Evolutionary conservation across 1,140 invertebrate genomes (phyloP), one percentile per base, ranked within the genome.

Genomic region (Diachasmimorpha longicaudata): DNA sequence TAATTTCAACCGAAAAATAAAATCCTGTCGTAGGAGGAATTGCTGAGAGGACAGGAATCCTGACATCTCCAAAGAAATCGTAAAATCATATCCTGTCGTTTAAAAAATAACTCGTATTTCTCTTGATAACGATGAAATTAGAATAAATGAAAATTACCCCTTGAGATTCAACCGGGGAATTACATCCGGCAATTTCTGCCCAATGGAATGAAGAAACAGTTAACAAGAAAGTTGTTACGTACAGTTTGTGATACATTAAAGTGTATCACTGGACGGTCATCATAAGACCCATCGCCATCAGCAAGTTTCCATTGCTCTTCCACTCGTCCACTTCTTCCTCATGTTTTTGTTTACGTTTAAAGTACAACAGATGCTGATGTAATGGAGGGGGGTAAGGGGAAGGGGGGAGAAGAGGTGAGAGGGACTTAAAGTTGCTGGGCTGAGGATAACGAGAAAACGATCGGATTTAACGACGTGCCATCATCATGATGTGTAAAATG

Each of bases 141-240:
- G 71, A 76, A 70, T 44, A 67, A 72, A 76, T 71, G 75, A 76
- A 76, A 76, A 76, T 76, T 76, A 71, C 75, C 46, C 44, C 75
- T 76, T 63, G 70, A 76, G 75, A 44, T 63, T 63, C 58, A 63
- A 25, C 70, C 58, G 25, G 39, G 63, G 76, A 73, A 77, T 77
- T 77, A 67, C 76, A 77, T 77, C 76, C 76, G 76, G 76, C 48
- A 48, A 77, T 77, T 77, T 77, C 31, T 48, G 58, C 10, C 23
- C 10, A 25, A 25, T 63, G 58, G 23, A 63, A 63, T 63, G 23
- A 63, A 63, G 58, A 63, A 63, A 36, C 69, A 36, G 58, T 46
- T 58, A 36, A 21, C 71, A 52, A 55, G 71, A 77, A 70, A 63
- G 67, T 63, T 63, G 58, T 63, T 63, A 25, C 23, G 23, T 23